A percentile compares a stretch with the other conserved stretches of the same genome.
phyloP scores from a whole-genome alignment of 2,113 vertebrate species.

The Catharus fuscescens region DNA sequence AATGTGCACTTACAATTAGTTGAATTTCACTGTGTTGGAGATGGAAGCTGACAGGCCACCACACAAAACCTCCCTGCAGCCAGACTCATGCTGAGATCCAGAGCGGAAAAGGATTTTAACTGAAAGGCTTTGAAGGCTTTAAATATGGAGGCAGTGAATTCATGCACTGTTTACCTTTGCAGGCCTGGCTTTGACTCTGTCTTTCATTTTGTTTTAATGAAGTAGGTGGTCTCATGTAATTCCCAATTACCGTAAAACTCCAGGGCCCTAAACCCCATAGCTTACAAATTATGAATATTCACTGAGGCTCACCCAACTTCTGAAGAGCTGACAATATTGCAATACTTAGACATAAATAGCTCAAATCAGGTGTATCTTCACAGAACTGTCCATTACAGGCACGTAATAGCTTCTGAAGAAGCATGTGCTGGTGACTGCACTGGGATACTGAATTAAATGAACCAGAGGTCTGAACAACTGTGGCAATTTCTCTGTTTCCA shows the following conservation, averaged over 20 bases:
- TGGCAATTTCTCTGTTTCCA: background rate
- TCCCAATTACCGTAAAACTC: conserved; percentile 21
- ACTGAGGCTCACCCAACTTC: background rate
- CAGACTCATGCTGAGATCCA: conserved; percentile 66
- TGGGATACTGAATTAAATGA: background rate
- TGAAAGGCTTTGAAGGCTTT: conserved; percentile 63
- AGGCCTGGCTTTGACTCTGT: conserved; percentile 46
- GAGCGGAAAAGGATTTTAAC: conserved; percentile 68
- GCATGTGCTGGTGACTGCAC: background rate
- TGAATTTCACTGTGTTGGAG: conserved; percentile 71
- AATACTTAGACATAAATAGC: background rate
- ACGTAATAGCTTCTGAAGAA: background rate
- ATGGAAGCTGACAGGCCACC: conserved; percentile 73
- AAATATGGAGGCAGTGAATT: conserved; percentile 57
- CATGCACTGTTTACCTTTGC: conserved; percentile 59
- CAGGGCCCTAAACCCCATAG: background rate
- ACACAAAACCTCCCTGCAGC: conserved; percentile 70
- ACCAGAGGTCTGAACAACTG: background rate
- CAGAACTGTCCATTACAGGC: background rate
- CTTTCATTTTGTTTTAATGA: conserved; percentile 62
- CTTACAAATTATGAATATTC: conserved; percentile 7
- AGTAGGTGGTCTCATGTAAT: conserved; percentile 45
- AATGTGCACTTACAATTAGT: conserved; percentile 68
- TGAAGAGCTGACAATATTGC: background rate
- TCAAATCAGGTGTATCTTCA: background rate